A percentile compares a stretch with the other conserved stretches of the same genome.
phyloP scores from a whole-genome alignment of 2,888 invertebrate genomes.

The Tipula confusa region DNA sequence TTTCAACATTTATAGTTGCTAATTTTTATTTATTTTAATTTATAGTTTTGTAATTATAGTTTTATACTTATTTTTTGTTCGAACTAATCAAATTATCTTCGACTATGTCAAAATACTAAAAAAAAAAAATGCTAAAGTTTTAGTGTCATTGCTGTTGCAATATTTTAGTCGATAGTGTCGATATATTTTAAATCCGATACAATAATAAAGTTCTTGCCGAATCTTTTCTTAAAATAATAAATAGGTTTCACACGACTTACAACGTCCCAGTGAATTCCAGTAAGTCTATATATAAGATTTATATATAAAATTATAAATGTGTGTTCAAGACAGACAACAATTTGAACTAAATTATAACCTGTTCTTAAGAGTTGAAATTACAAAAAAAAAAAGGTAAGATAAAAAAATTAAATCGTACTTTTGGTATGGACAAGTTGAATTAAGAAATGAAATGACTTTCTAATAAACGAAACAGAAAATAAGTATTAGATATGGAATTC shows the following conservation, averaged over 20 bases:
- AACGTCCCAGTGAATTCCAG: neutral
- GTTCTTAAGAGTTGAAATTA: neutral
- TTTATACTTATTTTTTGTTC: too few relatives aligned
- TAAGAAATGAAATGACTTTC: conserved; percentile 25
- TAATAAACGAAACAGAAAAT: conserved; percentile 25
- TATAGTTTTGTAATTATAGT: neutral
- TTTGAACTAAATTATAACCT: conserved; percentile 3
- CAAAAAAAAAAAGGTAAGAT: neutral
- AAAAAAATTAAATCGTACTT: neutral
- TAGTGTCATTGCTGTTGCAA: too few relatives aligned
- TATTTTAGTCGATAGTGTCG: too few relatives aligned
- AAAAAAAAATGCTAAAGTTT: too few relatives aligned
- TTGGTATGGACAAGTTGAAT: conserved; percentile 25
- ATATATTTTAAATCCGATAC: too few relatives aligned
- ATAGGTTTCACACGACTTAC: neutral
- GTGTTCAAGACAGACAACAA: neutral
- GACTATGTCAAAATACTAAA: neutral
- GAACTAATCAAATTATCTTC: neutral
- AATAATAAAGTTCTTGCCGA: neutral
- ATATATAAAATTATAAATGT: neutral
- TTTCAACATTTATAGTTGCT: too few relatives aligned
- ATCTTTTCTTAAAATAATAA: neutral
- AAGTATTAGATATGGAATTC: conserved; percentile 6
- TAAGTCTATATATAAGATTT: neutral
- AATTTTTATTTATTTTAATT: too few relatives aligned